phyloP scores from a whole-genome alignment of 2,797 vertebrate genomes.

The Sternarchorhynchus goeldii region DNA sequence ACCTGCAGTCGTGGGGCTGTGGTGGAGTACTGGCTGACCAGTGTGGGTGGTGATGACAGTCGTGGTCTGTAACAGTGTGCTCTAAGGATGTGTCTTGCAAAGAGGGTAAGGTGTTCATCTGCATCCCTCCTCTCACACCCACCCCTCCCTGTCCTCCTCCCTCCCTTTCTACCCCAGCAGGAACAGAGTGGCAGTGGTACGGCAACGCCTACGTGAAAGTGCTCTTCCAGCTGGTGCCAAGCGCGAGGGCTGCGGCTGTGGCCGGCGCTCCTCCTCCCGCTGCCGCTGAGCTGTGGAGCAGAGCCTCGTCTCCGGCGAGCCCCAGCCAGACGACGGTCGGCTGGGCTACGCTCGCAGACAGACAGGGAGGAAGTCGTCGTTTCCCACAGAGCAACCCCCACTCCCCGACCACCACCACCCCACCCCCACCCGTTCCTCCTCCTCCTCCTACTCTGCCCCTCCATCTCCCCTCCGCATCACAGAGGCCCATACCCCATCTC shows the following conservation, averaged over 20 bases:
- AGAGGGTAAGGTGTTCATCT: conserved; percentile 79
- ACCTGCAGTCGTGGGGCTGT: conserved; percentile 58
- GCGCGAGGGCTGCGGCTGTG: conserved; percentile 48
- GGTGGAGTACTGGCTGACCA: conserved; percentile 59
- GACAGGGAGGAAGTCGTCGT: conserved; percentile 63
- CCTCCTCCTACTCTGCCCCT: conserved; percentile 38
- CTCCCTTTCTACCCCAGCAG: conserved; percentile 59
- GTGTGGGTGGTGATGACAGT: conserved; percentile 58
- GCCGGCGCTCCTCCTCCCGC: conserved; percentile 34
- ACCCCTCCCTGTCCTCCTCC: conserved; percentile 39
- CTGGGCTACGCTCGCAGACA: conserved; percentile 56
- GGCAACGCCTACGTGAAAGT: conserved; percentile 62
- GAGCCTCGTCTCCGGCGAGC: conserved; percentile 50
- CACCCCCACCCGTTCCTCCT: conserved; percentile 38
- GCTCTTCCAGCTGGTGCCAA: conserved; percentile 54
- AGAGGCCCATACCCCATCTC: conserved; percentile 19
- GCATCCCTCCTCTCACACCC: conserved; percentile 73
- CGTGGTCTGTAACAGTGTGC: conserved; percentile 56
- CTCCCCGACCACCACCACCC: conserved; percentile 31
- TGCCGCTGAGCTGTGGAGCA: conserved; percentile 52
- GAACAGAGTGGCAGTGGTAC: conserved; percentile 65
- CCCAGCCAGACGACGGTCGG: conserved; percentile 53
- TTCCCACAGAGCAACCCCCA: conserved; percentile 67
- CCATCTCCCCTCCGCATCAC: conserved; percentile 46
- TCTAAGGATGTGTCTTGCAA: conserved; percentile 68